These are phyloP conservation scores for Pempheris klunzingeri DNA, from an alignment of 2,797 vertebrate genomes.

Conservation along the genomic window DNA sequence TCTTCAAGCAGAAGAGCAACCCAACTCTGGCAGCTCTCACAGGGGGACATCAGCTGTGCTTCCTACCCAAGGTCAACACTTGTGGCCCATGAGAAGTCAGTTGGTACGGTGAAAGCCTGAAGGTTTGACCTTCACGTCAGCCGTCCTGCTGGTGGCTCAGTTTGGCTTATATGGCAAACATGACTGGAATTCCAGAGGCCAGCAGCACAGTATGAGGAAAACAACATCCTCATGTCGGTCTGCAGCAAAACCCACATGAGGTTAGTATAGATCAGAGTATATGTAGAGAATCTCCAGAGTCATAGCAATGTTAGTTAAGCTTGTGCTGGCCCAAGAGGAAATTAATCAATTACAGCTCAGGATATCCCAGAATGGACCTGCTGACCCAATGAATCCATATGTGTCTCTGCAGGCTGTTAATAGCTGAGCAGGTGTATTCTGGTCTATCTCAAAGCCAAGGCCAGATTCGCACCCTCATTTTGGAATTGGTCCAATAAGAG, in stretches of 20 bases:
- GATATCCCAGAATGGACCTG: conserved; percentile 23
- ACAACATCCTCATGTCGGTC: conserved; percentile 24
- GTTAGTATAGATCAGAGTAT: conserved; percentile 25
- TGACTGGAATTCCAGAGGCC: conserved; percentile 72
- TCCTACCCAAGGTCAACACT: conserved; percentile 71
- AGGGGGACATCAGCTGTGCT: conserved; percentile 58
- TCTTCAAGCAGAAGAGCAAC: conserved; percentile 13
- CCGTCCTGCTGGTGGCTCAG: conserved; percentile 60
- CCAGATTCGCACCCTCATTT: conserved; percentile 60
- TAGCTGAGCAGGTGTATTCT: conserved; percentile 61
- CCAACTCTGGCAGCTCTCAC: conserved; percentile 28
- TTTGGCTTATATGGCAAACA: conserved; percentile 69
- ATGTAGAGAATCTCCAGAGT: conserved; percentile 8
- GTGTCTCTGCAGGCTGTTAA: conserved; percentile 45
- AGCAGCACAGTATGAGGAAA: conserved; percentile 44
- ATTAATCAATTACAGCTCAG: conserved; percentile 42
- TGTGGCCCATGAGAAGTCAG: conserved; percentile 61
- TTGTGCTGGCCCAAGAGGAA: conserved; percentile 31
- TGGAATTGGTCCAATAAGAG: conserved; percentile 61
- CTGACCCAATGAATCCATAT: conserved; percentile 46
- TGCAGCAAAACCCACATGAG: neutral
- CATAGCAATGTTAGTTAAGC: conserved; percentile 20
- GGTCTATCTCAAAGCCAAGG: conserved; percentile 50
- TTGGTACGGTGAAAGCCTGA: conserved; percentile 63
- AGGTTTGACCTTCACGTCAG: conserved; percentile 69